Base-by-base conservation (phyloP, 2,113 vertebrate genomes). In the Toxotes jaculatrix region DNA sequence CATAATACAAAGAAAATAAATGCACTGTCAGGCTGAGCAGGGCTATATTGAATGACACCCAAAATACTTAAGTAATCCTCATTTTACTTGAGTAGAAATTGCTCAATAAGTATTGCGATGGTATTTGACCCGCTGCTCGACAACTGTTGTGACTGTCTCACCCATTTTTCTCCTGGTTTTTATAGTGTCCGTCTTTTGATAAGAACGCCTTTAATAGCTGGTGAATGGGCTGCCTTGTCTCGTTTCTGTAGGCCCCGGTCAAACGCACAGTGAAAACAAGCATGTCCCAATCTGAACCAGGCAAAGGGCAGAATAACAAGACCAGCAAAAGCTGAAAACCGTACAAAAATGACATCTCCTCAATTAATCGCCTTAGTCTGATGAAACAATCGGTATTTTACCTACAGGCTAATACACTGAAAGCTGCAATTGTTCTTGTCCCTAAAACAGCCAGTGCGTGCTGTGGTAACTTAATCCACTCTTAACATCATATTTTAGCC, bases 231-330 rank as follows among this genome's bases (percentile, higher is more conserved):
- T 0, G 5, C 31, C 5, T 62, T 79, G 61, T 69, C 42, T 78
- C 40, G n/a, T 16, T 7, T 71, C 5, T 68, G 10, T 56, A 79
- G 57, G 27, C 65, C 11, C 7, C 0, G 51, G 17, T 83, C 70
- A 3, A 13, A 38, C 55, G 40, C 34, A 32, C 14, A 86, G 57
- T 81, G 47, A 77, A 77, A 80, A 65, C 42, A 80, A 79, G 32
- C 56, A 60, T 19, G 42, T 86, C 21, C 21, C 73, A 64, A 40
- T 82, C 9, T 84, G 47, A 82, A 43, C 45, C 43, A 47, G 57
- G 49, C 16, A 70, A 68, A 78, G 19, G 65, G 42, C 70, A 55
- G 40, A 67, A 60, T 59, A 67, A 36, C n/a, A 63, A 61, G 13
- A 55, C 2, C 13, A 55, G 17, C 16, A 1, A 66, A 67, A 65